phyloP scores from a whole-genome alignment of 2,113 vertebrate genomes.

The Ochotona curzoniae region DNA sequence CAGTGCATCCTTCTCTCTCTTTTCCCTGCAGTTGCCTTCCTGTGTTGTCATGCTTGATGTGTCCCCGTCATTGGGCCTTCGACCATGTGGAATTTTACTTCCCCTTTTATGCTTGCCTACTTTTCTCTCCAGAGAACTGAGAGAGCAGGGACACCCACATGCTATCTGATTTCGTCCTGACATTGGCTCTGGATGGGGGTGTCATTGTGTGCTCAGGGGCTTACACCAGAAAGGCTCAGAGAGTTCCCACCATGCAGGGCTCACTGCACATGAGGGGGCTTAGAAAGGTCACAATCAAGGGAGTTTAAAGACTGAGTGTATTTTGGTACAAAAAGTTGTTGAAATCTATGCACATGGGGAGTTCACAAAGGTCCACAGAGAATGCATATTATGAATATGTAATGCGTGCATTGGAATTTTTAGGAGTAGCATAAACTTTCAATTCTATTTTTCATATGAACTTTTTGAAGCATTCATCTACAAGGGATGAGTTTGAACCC shows the following conservation, averaged over 20 bases:
- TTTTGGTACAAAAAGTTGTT: too few species aligned
- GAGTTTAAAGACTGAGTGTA: too few species aligned
- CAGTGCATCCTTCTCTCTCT: not conserved
- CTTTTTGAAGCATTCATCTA: too few species aligned
- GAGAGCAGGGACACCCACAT: not conserved
- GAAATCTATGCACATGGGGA: too few species aligned
- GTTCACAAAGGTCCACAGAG: too few species aligned
- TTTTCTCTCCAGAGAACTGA: not conserved
- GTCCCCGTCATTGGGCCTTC: not conserved
- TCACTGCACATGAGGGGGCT: not conserved
- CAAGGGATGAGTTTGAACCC: not conserved
- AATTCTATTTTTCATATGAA: too few species aligned
- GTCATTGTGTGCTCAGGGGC: not conserved
- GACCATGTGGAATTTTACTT: not conserved
- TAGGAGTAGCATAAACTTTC: too few species aligned
- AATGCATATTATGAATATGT: too few species aligned
- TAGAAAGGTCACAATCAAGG: too few species aligned
- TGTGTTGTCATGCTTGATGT: not conserved
- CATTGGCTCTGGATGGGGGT: not conserved
- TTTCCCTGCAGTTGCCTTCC: not conserved
- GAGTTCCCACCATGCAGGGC: not conserved
- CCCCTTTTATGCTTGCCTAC: not conserved
- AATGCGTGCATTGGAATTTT: too few species aligned
- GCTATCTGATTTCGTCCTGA: not conserved
- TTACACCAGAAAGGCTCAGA: not conserved